These are phyloP conservation scores for Larimichthys crocea DNA, from an alignment of 2,113 vertebrate species.

Conservation along the genomic window DNA sequence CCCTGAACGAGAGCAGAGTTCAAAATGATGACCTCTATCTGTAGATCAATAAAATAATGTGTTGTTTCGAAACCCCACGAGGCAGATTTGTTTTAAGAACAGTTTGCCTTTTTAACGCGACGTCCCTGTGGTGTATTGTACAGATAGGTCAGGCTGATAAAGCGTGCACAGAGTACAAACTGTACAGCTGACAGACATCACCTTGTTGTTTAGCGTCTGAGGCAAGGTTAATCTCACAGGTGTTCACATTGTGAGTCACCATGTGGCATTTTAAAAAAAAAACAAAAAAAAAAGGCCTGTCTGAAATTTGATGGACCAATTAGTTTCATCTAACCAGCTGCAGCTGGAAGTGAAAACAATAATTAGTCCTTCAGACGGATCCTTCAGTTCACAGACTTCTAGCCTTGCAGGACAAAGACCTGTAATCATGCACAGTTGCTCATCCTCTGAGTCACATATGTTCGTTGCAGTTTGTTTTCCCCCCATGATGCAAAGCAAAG, in stretches of 20 bases:
- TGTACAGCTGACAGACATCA: neutral
- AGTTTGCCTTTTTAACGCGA: neutral
- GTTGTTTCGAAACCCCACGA: neutral
- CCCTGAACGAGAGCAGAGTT: constrained; percentile 76
- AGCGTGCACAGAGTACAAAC: neutral
- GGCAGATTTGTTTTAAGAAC: neutral
- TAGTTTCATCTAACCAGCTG: neutral
- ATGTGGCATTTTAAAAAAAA: neutral
- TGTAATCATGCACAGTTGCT: neutral
- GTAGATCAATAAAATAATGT: neutral
- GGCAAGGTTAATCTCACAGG: constrained; percentile 8
- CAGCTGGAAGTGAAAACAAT: constrained; percentile 2
- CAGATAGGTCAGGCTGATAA: neutral
- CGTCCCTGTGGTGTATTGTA: neutral
- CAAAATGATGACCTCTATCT: neutral
- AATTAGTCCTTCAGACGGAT: neutral
- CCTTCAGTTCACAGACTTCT: neutral
- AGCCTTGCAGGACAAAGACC: neutral
- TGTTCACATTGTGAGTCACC: neutral
- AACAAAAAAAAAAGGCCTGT: neutral
- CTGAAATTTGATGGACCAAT: neutral
- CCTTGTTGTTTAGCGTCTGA: neutral
- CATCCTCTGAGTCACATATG: neutral
- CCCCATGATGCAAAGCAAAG: neutral
- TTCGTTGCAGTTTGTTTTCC: neutral